Evolutionary conservation across 2,797 vertebrate species (phyloP), one percentile per base, ranked within the genome.

Genomic region (Chaunax sp.): DNA sequence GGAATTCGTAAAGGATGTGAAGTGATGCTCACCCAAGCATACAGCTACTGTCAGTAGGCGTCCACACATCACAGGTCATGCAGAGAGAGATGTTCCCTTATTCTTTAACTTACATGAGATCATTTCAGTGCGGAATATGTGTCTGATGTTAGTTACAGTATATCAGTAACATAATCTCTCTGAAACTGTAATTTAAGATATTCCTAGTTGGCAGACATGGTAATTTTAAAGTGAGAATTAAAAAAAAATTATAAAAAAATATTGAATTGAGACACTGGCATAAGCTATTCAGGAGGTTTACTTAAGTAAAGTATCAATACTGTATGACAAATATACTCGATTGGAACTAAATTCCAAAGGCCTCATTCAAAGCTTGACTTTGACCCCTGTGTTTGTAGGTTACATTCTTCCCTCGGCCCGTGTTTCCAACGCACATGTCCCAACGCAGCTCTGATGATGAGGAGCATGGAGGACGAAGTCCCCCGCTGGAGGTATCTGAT

Each of bases 401-500:
- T 69, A 51, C 95, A 0, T 98, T 96, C 81, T 85, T 96, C 78
- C 92, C 96, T 44, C 92, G 96, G 57, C 53, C 95, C 35, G 84
- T 95, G 69, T 93, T 95, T 62, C 87, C 89, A 0, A 95, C 89
- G 0, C 97, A 96, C 56, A 81, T 92, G 1, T 93, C 96, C 72
- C 94, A 95, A 78, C 95, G 93, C 78, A 98, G 96, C 87, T 97
- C 98, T 0, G 97, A 99, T 2, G 98, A 99, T 30, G 98, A 98
- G 59, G 97, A 98, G 44, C 94, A 95, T 0, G 94, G 95, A 70
- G 93, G 93, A 70, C 94, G 95, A 60, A 99, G 97, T 55, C 96
- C 97, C 1, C 96, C 96, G 0, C 59, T 99, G 79, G 97, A 99
- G 82, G 97, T 99, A 43, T 99, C 98, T n/a, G 98, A 99, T 18